These are phyloP conservation scores for Zapus hudsonius DNA, from an alignment of 2,113 vertebrate genomes.

Conservation along the genomic window DNA sequence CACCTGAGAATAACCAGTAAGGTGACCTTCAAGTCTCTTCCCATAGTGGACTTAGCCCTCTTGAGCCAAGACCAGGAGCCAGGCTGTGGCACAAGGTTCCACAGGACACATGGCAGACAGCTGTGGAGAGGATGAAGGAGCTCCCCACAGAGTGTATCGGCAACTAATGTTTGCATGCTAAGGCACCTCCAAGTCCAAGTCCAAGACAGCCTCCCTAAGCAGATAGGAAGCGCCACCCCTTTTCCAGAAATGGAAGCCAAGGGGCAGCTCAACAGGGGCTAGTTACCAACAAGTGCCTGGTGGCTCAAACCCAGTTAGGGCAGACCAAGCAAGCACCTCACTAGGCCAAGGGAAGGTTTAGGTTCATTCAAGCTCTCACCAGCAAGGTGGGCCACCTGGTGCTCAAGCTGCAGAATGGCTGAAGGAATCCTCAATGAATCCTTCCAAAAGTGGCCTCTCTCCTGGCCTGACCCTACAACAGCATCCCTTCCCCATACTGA, in stretches of 20 bases:
- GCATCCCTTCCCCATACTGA: background rate
- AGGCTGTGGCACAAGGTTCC: background rate
- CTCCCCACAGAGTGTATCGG: background rate
- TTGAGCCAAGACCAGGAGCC: background rate
- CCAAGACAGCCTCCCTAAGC: background rate
- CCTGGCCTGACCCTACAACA: background rate
- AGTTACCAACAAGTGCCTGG: background rate
- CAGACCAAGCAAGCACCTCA: background rate
- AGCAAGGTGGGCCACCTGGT: background rate
- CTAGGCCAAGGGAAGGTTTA: no score
- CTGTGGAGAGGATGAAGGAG: background rate
- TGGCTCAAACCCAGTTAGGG: background rate
- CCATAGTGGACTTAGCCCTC: background rate
- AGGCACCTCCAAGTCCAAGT: background rate
- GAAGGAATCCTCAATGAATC: background rate
- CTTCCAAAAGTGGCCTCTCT: background rate
- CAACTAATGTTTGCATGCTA: background rate
- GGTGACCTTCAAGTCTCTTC: background rate
- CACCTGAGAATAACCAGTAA: background rate
- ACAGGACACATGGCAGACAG: background rate
- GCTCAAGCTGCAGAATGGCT: background rate
- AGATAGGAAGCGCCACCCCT: background rate
- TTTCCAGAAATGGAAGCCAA: slow-evolving; percentile 25
- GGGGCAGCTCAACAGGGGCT: background rate
- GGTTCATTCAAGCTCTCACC: background rate